A percentile compares a stretch with the other conserved stretches of the same genome.
Conservation (phyloP, 2,888 invertebrate species). For the Parnassius orleans region DNA sequence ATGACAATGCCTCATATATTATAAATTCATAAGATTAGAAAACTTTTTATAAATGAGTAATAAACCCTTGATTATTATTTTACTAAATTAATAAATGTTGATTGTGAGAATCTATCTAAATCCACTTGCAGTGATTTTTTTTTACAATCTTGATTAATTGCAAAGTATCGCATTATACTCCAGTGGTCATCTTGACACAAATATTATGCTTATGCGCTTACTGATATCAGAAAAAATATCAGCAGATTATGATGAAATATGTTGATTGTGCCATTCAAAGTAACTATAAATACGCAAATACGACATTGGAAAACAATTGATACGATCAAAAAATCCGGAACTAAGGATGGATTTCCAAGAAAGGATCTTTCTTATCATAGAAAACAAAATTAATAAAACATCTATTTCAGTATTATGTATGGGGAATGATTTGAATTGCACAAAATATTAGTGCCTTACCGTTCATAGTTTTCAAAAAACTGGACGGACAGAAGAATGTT, state of each 20-base stretch:
- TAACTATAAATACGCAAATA: slow-evolving; percentile 14
- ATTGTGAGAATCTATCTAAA: no score
- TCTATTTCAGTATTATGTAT: neutral
- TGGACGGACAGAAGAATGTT: slow-evolving; percentile 88
- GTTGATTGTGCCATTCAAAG: slow-evolving; percentile 10
- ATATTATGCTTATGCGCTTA: slow-evolving; percentile 20
- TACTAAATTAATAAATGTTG: no score
- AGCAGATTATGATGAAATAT: slow-evolving; percentile 9
- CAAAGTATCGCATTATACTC: neutral
- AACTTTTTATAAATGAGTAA: no score
- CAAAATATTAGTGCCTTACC: slow-evolving; percentile 71
- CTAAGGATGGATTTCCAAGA: neutral
- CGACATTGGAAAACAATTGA: slow-evolving; percentile 20
- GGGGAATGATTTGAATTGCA: no score
- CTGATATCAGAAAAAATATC: slow-evolving; percentile 17
- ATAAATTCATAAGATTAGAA: no score
- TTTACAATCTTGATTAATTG: neutral
- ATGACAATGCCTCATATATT: no score
- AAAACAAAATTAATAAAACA: no score
- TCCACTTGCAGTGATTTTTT: no score
- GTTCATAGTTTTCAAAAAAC: slow-evolving; percentile 89
- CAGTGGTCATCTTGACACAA: slow-evolving; percentile 2
- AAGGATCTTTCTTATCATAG: no score
- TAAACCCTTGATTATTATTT: no score
- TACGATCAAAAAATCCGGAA: slow-evolving; percentile 7